Evolutionary conservation across 2,113 vertebrate species (phyloP).

Genomic region (Dryoscopus gambensis): DNA sequence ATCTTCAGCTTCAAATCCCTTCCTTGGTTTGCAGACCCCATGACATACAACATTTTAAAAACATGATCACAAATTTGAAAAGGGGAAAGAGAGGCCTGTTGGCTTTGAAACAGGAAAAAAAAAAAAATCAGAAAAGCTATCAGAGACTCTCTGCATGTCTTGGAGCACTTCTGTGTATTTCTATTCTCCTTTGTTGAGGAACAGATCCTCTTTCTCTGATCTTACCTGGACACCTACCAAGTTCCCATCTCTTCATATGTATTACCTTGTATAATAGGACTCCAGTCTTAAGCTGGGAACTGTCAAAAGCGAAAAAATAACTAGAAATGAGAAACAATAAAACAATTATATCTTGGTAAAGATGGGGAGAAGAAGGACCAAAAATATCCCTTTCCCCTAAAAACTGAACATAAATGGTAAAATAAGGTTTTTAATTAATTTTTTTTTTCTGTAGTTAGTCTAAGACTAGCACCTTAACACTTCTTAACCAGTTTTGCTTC

Average conservation of each 20-base stretch:
- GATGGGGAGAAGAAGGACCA: neutral
- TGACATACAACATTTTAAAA: neutral
- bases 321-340: conserved; percentile 9
- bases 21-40: neutral
- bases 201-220: neutral
- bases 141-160: neutral
- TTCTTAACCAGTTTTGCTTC: neutral
- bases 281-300: conserved; percentile 4
- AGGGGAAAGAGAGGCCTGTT: neutral
- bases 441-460: neutral
- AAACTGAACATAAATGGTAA: neutral
- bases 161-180: neutral
- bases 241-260: neutral
- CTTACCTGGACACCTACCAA: conserved; percentile 24
- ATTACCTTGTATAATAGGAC: neutral
- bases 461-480: neutral
- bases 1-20: neutral
- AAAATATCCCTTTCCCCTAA: neutral
- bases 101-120: neutral
- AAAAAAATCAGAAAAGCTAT: neutral
- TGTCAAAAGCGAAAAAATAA: conserved; percentile 3
- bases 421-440: neutral
- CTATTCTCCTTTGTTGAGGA: neutral
- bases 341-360: neutral
- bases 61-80: neutral